phyloP scores from a whole-genome alignment of 1,140 invertebrate species.

The Uloborus diversus region DNA sequence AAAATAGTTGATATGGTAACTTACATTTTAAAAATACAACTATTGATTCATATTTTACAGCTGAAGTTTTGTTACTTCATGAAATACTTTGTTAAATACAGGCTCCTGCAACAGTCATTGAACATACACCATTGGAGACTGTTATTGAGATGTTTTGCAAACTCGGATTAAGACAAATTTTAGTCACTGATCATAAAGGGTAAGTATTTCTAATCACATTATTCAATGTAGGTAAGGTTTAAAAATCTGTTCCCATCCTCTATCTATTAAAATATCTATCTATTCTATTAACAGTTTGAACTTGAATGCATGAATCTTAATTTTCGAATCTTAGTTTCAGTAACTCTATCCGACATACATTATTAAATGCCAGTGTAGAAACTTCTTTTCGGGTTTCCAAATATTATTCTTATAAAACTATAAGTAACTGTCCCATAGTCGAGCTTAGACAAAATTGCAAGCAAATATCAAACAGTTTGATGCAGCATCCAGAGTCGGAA shows the following conservation, averaged over 20 bases:
- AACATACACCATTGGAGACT: slow-evolving; percentile 99
- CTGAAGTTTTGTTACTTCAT: too few species aligned
- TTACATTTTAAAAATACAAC: too few species aligned
- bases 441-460: too few species aligned
- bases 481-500: too few species aligned
- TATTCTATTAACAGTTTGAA: not conserved
- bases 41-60: too few species aligned
- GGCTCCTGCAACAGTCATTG: slow-evolving; percentile 97
- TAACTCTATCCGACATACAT: not conserved
- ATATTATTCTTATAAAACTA: too few species aligned
- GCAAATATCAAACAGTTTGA: too few species aligned
- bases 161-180: slow-evolving; percentile 92
- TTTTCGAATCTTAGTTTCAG: not conserved
- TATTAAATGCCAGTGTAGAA: not conserved
- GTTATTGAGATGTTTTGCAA: slow-evolving; percentile 99
- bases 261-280: not conserved
- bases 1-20: slow-evolving; percentile 35
- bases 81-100: slow-evolving; percentile 58
- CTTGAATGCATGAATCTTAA: not conserved
- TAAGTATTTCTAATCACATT: too few species aligned
- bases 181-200: slow-evolving; percentile 96
- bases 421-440: too few species aligned
- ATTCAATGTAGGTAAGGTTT: slow-evolving; percentile 76
- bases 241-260: not conserved
- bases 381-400: too few species aligned